Conservation (phyloP, 1,140 invertebrate species). For the Leguminivora glycinivorella region DNA sequence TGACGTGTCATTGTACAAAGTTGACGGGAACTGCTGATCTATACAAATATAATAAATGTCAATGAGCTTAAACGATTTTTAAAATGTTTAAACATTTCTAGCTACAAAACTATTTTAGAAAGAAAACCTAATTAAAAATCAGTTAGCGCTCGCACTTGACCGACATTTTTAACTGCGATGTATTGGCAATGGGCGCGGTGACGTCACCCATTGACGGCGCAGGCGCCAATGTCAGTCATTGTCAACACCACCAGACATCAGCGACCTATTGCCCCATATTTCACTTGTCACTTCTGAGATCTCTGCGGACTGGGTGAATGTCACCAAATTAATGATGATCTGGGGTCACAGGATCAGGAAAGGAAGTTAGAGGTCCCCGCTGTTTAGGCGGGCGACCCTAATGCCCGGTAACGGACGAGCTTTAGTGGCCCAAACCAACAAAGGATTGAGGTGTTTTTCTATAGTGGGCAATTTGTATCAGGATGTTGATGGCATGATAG, state of each 20-base stretch:
- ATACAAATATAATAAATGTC: too few species aligned
- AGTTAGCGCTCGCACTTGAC: conserved; percentile 23
- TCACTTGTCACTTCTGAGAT: neutral
- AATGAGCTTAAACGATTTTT: neutral
- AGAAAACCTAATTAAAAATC: conserved; percentile 23
- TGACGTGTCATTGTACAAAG: too few species aligned
- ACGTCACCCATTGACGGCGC: conserved; percentile 25
- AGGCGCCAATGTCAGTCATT: conserved; percentile 19
- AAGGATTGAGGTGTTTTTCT: neutral
- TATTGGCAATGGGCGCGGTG: conserved; percentile 22
- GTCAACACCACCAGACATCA: conserved; percentile 3
- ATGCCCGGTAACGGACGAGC: neutral
- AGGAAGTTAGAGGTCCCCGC: neutral
- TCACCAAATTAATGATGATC: neutral
- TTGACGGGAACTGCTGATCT: too few species aligned
- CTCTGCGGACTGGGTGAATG: neutral
- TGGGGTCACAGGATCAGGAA: neutral
- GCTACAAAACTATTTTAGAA: neutral
- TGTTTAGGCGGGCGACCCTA: neutral
- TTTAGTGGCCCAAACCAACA: neutral
- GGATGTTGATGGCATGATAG: neutral
- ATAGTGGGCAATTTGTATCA: neutral
- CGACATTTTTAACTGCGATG: conserved; percentile 25
- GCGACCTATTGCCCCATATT: neutral
- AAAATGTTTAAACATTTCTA: neutral